Conservation (phyloP, 2,888 invertebrate genomes). For the Sinotaia quadrata region DNA sequence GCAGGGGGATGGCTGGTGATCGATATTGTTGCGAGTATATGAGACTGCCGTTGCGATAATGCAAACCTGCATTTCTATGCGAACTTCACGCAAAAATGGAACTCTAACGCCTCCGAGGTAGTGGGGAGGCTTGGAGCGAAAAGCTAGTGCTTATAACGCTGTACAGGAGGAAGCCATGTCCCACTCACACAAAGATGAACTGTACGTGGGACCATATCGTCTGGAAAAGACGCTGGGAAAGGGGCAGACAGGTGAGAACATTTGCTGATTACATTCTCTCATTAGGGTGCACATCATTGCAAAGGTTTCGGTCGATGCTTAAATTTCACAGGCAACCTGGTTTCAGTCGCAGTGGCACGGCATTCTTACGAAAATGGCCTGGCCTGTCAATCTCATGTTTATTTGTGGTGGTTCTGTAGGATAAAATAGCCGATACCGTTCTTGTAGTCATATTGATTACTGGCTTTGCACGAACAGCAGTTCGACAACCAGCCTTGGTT, state of each 20-base stretch:
- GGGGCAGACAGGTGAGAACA: slow-evolving; percentile 99
- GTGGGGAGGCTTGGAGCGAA: not conserved
- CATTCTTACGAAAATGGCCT: no score
- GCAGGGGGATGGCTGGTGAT: slow-evolving; percentile 22
- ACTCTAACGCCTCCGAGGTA: slow-evolving; percentile 8
- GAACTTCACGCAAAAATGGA: slow-evolving; percentile 8
- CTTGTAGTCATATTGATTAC: no score
- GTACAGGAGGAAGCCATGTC: slow-evolving; percentile 33
- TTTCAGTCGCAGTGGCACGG: no score
- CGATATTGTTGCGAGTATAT: slow-evolving; percentile 10
- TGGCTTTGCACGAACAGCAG: no score
- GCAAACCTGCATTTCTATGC: not conserved
- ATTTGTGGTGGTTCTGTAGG: no score
- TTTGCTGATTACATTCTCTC: no score
- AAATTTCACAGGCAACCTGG: no score
- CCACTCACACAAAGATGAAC: slow-evolving; percentile 64
- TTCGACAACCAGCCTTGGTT: no score
- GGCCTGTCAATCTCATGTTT: no score
- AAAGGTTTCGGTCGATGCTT: no score
- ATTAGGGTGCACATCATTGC: no score
- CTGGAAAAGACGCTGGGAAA: slow-evolving; percentile 99
- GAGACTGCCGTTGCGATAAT: not conserved
- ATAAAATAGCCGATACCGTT: no score
- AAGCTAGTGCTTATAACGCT: not conserved
- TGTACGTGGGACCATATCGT: slow-evolving; percentile 98